Base-by-base conservation (phyloP, 2,113 vertebrate genomes). In the Puma concolor region DNA sequence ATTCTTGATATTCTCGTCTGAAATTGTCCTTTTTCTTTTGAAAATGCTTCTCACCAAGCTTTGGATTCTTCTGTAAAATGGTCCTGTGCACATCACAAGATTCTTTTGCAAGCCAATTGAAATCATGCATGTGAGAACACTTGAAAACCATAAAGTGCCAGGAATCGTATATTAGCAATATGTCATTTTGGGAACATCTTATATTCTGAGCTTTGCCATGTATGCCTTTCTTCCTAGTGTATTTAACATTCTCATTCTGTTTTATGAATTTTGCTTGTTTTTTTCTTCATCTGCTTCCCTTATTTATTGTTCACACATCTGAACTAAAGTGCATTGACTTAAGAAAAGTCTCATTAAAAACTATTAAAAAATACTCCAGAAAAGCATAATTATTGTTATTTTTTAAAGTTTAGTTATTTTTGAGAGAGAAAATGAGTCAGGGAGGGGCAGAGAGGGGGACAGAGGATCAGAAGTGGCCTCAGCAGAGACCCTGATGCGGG, bases 1-100 rank as follows among this genome's bases (percentile, higher is more conserved):
- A 69, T 89, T 66, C 54, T 93, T 95, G 77, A n/a, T 95, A 31
- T 33, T 96, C 25, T 92, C 50, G 79, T 48, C 21, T 87, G 48
- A 76, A 89, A 66, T 29, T 44, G 82, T 85, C 27, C 12, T 63
- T 96, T 97, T 92, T 88, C 13, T 87, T 88, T 95, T 17, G 1
- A 15, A 94, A 86, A 64, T 85, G 29, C 44, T 72, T 95, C 60
- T 95, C 19, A 60, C 14, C 36, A 91, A 91, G 17, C 16, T 69
- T 94, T 57, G 50, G 3, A 72, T 87, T 91, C 44, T 93, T 10
- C 84, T 93, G 8, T 94, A 66, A 91, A 88, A 74, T 83, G 74
- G 19, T 36, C 23, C 41, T 88, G n/a, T 85, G 31, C 9, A 71
- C 13, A n/a, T 88, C 19, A 12, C 25, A 74, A 86, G 57, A 69